phyloP scores from a whole-genome alignment of 2,888 invertebrate genomes.

The Dysmachus trigonus region DNA sequence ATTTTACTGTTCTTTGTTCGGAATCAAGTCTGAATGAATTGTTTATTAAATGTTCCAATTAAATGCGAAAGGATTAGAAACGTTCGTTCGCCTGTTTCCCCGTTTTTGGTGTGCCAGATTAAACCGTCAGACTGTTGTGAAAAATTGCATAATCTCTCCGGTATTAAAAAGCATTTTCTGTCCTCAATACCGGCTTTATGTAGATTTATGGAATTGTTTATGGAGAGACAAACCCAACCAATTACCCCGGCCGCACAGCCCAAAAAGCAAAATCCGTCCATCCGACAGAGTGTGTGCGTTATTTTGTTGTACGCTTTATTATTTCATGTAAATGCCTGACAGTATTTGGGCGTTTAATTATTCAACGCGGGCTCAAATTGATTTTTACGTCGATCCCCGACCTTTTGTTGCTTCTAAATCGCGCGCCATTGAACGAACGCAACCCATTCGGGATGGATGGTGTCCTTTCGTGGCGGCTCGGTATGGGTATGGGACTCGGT shows the following conservation, averaged over 20 bases:
- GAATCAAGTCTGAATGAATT: not conserved
- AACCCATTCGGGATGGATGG: not conserved
- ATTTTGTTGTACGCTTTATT: not conserved
- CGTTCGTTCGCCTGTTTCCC: not conserved
- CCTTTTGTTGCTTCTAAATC: not conserved
- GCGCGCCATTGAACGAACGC: not conserved
- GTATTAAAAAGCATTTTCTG: not conserved
- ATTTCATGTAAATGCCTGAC: constrained; percentile 23
- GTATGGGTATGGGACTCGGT: not conserved
- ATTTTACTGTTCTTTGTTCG: not conserved
- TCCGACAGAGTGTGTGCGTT: not conserved
- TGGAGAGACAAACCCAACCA: not conserved
- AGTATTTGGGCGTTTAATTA: constrained; percentile 15
- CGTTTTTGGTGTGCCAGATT: not conserved
- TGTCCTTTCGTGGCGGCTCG: not conserved
- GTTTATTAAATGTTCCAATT: not conserved
- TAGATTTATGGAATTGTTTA: constrained; percentile 2
- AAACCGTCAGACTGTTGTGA: not conserved
- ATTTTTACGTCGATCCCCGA: not conserved
- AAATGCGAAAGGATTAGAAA: not conserved
- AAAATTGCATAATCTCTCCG: not conserved
- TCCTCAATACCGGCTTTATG: not conserved
- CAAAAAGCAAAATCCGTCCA: not conserved
- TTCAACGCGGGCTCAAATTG: constrained; percentile 26
- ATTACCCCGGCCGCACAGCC: not conserved